Evolutionary conservation across 2,113 vertebrate genomes (phyloP).

Genomic region (Cyprinodon variegatus): DNA sequence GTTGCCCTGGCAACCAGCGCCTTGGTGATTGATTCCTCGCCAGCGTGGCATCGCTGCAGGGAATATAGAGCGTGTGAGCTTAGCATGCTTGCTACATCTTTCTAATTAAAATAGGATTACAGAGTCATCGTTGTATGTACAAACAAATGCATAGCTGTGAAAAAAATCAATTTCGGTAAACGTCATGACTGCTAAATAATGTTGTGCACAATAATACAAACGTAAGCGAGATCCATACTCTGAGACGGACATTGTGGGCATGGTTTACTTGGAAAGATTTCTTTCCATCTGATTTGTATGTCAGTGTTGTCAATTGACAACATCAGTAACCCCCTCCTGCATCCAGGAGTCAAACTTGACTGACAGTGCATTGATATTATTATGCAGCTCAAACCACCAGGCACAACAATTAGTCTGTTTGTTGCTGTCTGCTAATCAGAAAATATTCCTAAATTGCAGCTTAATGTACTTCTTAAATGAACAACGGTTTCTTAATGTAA

Average conservation of each 20-base stretch:
- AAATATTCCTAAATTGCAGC: slow-evolving; percentile 68
- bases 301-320: slow-evolving; percentile 20
- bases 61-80: slow-evolving; percentile 85
- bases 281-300: slow-evolving; percentile 19
- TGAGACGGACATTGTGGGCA: slow-evolving; percentile 31
- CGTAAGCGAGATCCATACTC: slow-evolving; percentile 47
- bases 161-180: slow-evolving; percentile 89
- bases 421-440: slow-evolving; percentile 60
- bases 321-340: slow-evolving; percentile 10
- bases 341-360: slow-evolving; percentile 44
- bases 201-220: slow-evolving; percentile 61
- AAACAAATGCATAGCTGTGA: slow-evolving; percentile 84
- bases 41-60: slow-evolving; percentile 92
- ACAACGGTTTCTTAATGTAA: slow-evolving; percentile 67
- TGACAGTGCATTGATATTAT: slow-evolving; percentile 48
- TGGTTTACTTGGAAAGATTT: slow-evolving; percentile 13
- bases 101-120: slow-evolving; percentile 99
- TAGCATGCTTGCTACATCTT: slow-evolving; percentile 88
- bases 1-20: slow-evolving; percentile 90
- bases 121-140: slow-evolving; percentile 89
- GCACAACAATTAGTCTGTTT: slow-evolving; percentile 68
- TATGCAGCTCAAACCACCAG: slow-evolving; percentile 59
- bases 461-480: slow-evolving; percentile 73
- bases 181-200: slow-evolving; percentile 85
- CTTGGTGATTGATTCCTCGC: slow-evolving; percentile 95